These are phyloP conservation scores for Lethrus apterus DNA, from an alignment of 1,140 invertebrate genomes.

Conservation along the genomic window DNA sequence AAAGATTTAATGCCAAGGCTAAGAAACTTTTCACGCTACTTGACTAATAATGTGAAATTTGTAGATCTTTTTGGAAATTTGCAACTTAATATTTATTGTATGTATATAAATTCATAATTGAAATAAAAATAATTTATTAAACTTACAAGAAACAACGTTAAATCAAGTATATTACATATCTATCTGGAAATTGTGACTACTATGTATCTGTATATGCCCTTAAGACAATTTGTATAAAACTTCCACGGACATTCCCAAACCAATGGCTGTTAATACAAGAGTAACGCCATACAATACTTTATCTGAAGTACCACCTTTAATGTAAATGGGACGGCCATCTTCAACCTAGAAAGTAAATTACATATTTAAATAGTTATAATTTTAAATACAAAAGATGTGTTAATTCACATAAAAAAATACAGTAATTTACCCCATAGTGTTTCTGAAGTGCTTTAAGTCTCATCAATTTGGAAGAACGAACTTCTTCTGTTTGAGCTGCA, in stretches of 20 bases:
- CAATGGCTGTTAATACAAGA: slow-evolving; percentile 38
- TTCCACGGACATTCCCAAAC: slow-evolving; percentile 35
- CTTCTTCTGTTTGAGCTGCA: not conserved
- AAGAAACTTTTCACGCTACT: no score
- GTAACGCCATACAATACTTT: slow-evolving; percentile 48
- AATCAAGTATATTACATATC: no score
- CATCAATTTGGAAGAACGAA: slow-evolving; percentile 9
- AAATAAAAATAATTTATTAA: no score
- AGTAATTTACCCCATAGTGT: slow-evolving; percentile 15
- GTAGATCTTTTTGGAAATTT: no score
- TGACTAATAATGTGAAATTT: no score
- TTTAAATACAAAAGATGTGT: not conserved
- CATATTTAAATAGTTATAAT: slow-evolving; percentile 1
- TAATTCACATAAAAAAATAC: not conserved
- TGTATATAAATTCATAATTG: no score
- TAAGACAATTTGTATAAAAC: no score
- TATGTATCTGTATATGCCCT: no score
- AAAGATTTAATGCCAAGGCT: no score
- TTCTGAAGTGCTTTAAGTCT: slow-evolving; percentile 20
- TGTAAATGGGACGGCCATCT: slow-evolving; percentile 51
- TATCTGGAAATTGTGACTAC: no score
- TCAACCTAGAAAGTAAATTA: slow-evolving; percentile 40
- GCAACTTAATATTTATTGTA: no score
- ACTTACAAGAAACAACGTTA: no score
- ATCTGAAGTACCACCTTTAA: slow-evolving; percentile 53